These are phyloP conservation scores for Ciconia maguari DNA, from an alignment of 2,113 vertebrate genomes.

Conservation along the genomic window DNA sequence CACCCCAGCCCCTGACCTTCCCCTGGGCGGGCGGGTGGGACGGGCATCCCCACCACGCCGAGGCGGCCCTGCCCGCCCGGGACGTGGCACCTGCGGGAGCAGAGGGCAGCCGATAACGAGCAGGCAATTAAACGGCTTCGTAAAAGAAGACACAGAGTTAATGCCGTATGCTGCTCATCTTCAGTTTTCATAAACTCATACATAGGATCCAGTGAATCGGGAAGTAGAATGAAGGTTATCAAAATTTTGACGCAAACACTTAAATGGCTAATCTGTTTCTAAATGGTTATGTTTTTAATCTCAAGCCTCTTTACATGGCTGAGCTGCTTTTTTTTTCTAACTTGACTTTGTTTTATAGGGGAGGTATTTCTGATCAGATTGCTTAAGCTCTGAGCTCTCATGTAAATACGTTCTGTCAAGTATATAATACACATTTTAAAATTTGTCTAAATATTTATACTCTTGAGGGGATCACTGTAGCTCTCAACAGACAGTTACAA, in stretches of 20 bases:
- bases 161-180: neutral
- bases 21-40: fast-evolving
- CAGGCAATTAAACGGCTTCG: neutral
- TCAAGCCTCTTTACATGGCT: constrained; percentile 47
- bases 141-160: neutral
- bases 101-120: neutral
- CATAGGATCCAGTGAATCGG: neutral
- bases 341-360: constrained; percentile 61
- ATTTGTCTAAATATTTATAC: constrained; percentile 78
- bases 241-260: neutral
- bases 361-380: constrained; percentile 73
- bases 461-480: constrained; percentile 59
- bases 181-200: neutral
- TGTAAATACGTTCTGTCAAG: constrained; percentile 69
- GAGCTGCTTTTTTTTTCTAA: constrained; percentile 20
- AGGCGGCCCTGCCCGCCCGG: fast-evolving
- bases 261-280: constrained; percentile 38
- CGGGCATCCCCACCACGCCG: fast-evolving
- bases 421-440: constrained; percentile 70
- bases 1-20: neutral
- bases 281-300: constrained; percentile 45
- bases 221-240: constrained; percentile 18
- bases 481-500: constrained; percentile 58
- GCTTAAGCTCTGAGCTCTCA: constrained; percentile 68
- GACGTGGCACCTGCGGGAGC: fast-evolving